Conservation (phyloP, 2,113 vertebrate genomes). For the Antechinus stuartii region DNA sequence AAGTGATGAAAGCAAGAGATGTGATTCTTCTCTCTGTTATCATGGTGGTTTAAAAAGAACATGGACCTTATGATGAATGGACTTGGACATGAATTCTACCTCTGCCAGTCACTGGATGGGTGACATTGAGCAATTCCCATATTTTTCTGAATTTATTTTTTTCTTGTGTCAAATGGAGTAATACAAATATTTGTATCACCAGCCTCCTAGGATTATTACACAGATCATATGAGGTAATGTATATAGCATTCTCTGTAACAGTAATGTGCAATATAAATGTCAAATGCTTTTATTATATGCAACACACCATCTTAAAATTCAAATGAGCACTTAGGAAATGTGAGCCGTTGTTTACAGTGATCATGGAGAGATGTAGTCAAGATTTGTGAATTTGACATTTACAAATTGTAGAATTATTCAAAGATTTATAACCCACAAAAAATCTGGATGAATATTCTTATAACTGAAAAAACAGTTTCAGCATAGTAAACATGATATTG, state of each 20-base stretch:
- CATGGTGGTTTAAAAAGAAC: background rate
- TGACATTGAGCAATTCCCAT: background rate
- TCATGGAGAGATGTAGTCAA: background rate
- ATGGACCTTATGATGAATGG: background rate
- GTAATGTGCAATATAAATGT: background rate
- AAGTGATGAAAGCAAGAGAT: background rate
- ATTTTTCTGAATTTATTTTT: background rate
- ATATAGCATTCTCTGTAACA: background rate
- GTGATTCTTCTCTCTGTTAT: background rate
- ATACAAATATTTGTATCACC: conserved; percentile 5
- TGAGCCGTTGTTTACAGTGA: background rate
- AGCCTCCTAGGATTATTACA: background rate
- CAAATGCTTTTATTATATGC: background rate
- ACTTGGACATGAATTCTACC: background rate
- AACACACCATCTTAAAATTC: conserved; percentile 13
- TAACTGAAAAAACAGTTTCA: conserved; percentile 19
- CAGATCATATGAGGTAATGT: background rate
- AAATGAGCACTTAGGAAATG: background rate
- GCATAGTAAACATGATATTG: conserved; percentile 12
- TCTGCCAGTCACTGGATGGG: background rate
- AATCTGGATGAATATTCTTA: background rate
- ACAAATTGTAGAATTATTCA: conserved; percentile 4
- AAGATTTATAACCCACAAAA: conserved; percentile 17
- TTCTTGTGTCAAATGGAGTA: background rate
- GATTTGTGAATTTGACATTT: background rate